phyloP scores from a whole-genome alignment of 2,797 vertebrate species.

The Synaphobranchus kaupii region DNA sequence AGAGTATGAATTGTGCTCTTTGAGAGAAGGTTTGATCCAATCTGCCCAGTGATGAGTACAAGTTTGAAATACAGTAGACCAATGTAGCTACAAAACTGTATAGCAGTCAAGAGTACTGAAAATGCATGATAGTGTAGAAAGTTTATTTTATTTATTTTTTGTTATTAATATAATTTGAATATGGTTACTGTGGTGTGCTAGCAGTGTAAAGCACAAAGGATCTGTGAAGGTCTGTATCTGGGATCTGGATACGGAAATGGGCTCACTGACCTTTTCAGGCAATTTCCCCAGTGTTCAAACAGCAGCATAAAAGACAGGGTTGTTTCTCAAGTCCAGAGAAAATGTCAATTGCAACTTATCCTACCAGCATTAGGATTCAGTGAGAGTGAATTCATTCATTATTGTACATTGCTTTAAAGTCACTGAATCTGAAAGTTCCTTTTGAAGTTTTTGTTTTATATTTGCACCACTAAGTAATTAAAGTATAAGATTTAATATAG shows the following conservation, averaged over 20 bases:
- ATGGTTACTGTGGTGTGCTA: conserved; percentile 45
- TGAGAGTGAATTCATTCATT: conserved; percentile 73
- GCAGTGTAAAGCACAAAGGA: conserved; percentile 57
- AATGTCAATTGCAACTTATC: conserved; percentile 87
- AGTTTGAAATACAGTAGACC: no score
- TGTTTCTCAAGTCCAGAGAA: conserved; percentile 80
- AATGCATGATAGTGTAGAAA: no score
- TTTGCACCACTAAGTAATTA: neutral
- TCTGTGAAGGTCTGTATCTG: conserved; percentile 70
- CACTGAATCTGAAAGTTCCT: conserved; percentile 48
- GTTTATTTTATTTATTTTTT: no score
- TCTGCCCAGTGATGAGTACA: no score
- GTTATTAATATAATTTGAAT: conserved; percentile 56
- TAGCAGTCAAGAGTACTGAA: no score
- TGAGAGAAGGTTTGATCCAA: no score
- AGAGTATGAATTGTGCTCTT: no score
- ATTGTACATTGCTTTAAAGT: conserved; percentile 57
- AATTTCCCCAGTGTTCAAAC: conserved; percentile 82
- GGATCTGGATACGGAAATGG: conserved; percentile 71
- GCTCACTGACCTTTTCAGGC: conserved; percentile 81
- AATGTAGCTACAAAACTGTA: no score
- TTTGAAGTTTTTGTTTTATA: neutral
- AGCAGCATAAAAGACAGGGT: conserved; percentile 81
- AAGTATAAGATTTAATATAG: neutral
- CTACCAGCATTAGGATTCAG: conserved; percentile 71